Base-by-base conservation (phyloP, 2,797 vertebrate species). In the Pseudotriccus pelzelni region DNA sequence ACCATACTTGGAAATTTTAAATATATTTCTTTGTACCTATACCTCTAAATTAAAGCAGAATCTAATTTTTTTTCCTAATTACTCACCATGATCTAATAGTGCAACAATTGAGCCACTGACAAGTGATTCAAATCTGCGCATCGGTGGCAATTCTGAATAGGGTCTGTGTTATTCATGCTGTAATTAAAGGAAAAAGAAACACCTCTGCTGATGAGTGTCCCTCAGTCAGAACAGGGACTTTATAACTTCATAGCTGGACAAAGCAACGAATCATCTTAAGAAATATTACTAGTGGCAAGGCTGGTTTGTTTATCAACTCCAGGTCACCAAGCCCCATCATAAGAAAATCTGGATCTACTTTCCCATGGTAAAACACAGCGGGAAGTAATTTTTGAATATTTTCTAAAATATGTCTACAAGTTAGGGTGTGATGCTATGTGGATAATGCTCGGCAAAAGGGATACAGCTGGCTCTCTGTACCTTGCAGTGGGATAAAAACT, bases 361-460 rank as follows among this genome's bases (percentile, higher is more conserved):
- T 91, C 9, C 49, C 80, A 75, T 74, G 46, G 41, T 87, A 85
- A 91, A 94, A 87, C 69, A 59, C 64, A 92, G 28, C 63, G 67
- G 87, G 93, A 93, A 93, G 60, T 60, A 44, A 67, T 89, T 89
- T 84, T 66, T 67, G 10, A 89, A n/a, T 83, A 34, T 92, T 93
- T 89, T 91, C 44, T 73, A 67, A 92, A 91, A 70, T 43, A 69
- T 24, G 25, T 67, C 68, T 52, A 9, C 85, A 88, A 49, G 32
- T 76, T 49, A 46, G 56, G 47, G 60, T 87, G 64, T 80, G 75
- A 77, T 37, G 30, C 44, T 76, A 34, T 55, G 63, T 43, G 89
- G 59, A 14, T 89, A 82, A 78, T 55, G 43, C 63, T 55, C 28
- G 76, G 73, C 73, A 86, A 72, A 87, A 84, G 18, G 58, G n/a